Evolutionary conservation across 2,113 vertebrate species (phyloP).

Genomic region (Thamnophis sirtalis): DNA sequence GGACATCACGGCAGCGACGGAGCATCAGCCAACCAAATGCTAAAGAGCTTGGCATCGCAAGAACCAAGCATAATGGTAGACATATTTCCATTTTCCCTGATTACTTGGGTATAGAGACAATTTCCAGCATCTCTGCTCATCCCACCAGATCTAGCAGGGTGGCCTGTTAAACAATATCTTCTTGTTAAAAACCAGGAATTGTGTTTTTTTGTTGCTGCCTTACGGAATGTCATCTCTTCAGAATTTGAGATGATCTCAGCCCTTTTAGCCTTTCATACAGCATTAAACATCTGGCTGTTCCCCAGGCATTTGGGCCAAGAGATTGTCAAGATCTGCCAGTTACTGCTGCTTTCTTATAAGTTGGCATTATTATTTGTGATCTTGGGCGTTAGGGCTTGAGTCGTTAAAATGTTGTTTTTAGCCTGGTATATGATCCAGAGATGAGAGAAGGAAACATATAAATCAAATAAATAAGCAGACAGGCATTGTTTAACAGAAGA

Average conservation of each 20-base stretch:
- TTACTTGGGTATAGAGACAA: neutral
- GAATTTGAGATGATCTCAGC: neutral
- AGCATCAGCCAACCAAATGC: constrained; percentile 60
- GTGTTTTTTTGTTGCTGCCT: neutral
- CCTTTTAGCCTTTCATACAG: neutral
- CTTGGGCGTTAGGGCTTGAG: neutral
- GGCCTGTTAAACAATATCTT: neutral
- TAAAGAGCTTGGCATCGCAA: constrained; percentile 6
- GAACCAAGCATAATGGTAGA: constrained; percentile 17
- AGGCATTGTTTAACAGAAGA: neutral
- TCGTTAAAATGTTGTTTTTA: neutral
- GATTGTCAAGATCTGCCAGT: neutral
- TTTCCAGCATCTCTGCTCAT: neutral
- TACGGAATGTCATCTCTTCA: neutral
- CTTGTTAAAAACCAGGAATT: neutral
- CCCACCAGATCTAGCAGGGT: neutral
- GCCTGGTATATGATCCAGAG: neutral
- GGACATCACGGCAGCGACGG: constrained; percentile 68
- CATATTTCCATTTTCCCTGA: neutral
- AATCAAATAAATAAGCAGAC: neutral
- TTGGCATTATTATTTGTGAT: neutral
- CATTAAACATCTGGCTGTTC: neutral
- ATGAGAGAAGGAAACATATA: neutral
- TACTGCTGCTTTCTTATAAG: neutral
- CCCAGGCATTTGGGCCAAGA: neutral